Evolutionary conservation across 2,888 invertebrate species (phyloP).

Genomic region (Cosmopolites sordidus): DNA sequence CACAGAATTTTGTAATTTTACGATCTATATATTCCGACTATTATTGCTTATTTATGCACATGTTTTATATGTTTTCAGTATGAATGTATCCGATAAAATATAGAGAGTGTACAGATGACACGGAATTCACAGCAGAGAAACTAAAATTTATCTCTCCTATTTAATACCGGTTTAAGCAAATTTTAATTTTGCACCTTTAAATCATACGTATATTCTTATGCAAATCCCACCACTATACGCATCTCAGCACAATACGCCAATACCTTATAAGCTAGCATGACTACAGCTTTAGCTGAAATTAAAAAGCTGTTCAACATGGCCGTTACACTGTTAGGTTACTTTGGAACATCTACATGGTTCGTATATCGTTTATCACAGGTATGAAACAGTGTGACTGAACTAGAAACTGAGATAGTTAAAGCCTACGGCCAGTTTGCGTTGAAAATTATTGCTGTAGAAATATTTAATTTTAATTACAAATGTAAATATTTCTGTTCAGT

Average conservation of each 20-base stretch:
- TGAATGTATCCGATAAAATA: too few relatives aligned
- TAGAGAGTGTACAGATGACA: too few relatives aligned
- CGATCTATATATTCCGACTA: too few relatives aligned
- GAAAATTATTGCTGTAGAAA: too few relatives aligned
- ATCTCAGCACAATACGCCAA: slow-evolving; percentile 24
- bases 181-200: slow-evolving; percentile 21
- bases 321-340: slow-evolving; percentile 19
- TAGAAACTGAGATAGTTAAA: slow-evolving; percentile 3
- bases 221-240: slow-evolving; percentile 18
- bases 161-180: slow-evolving; percentile 18
- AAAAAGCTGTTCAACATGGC: slow-evolving; percentile 25
- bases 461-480: too few relatives aligned
- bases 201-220: slow-evolving; percentile 23
- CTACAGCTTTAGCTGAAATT: slow-evolving; percentile 22
- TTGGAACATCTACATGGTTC: slow-evolving; percentile 19
- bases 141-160: neutral
- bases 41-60: too few relatives aligned
- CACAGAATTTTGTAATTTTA: too few relatives aligned
- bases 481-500: too few relatives aligned
- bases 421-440: too few relatives aligned
- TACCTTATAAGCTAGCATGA: slow-evolving; percentile 21
- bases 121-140: neutral
- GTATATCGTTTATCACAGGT: slow-evolving; percentile 22
- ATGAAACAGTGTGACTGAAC: slow-evolving; percentile 7
- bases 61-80: too few relatives aligned